Evolutionary conservation across 53 echinoderm and acorn worm species (phyloP).

Genomic region (Temnopleurus reevesii): DNA sequence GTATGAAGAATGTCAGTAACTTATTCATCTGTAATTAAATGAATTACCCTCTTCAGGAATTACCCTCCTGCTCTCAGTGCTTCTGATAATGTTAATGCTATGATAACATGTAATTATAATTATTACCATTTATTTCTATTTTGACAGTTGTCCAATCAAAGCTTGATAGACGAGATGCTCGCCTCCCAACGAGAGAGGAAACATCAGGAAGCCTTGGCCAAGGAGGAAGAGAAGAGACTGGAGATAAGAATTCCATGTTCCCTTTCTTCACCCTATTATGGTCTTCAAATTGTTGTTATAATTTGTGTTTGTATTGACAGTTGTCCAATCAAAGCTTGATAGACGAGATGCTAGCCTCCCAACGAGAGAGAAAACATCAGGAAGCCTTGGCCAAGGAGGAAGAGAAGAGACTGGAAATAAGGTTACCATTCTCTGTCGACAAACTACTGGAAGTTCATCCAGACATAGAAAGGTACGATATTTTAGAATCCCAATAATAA

Average conservation of each 20-base stretch:
- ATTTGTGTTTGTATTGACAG: not conserved
- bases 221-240: conserved; percentile 22
- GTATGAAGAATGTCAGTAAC: too few species aligned
- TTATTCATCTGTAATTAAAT: too few species aligned
- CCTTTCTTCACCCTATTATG: not conserved
- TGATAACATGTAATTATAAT: too few species aligned
- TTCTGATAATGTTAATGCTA: too few species aligned
- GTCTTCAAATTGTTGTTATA: too few species aligned
- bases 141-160: conserved; percentile 79
- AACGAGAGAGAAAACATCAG: conserved; percentile 50
- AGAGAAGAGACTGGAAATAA: conserved; percentile 18
- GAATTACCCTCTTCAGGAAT: too few species aligned
- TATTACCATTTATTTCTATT: too few species aligned
- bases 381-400: not conserved
- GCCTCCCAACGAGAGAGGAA: conserved; percentile 67
- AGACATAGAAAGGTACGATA: not conserved
- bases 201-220: not conserved
- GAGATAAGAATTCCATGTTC: conserved; percentile 20
- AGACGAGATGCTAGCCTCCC: conserved; percentile 79
- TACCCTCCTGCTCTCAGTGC: too few species aligned
- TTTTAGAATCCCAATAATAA: too few species aligned
- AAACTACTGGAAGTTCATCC: not conserved
- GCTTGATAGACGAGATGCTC: conserved; percentile 79
- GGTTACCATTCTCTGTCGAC: conserved; percentile 15
- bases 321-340: conserved; percentile 77